Conservation (phyloP, 2,888 invertebrate genomes). For the Mythimna ferrago region DNA sequence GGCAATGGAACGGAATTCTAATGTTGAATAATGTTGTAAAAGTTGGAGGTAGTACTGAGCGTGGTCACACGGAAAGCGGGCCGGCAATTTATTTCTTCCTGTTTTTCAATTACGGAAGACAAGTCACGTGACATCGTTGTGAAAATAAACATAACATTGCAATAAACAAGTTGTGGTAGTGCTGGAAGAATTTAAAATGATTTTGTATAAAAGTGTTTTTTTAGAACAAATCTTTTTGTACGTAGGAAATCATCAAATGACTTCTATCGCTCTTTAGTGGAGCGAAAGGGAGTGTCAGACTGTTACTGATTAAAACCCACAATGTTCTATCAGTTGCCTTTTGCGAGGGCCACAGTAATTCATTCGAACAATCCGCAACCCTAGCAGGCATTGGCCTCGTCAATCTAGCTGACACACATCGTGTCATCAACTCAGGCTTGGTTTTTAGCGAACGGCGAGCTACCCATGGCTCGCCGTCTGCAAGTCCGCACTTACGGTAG, state of each 20-base stretch:
- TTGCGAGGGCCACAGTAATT: background rate
- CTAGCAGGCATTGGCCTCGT: background rate
- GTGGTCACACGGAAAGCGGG: slow-evolving; percentile 8
- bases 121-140: background rate
- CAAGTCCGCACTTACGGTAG: too few relatives aligned
- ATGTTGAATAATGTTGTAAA: slow-evolving; percentile 23
- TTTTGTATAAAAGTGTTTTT: background rate
- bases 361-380: background rate
- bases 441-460: background rate
- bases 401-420: background rate
- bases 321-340: background rate
- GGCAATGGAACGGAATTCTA: slow-evolving; percentile 19
- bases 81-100: slow-evolving; percentile 10
- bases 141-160: background rate
- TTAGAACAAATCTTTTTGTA: background rate
- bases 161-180: background rate
- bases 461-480: background rate
- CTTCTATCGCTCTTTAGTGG: background rate
- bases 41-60: background rate
- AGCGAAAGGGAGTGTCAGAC: background rate
- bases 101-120: slow-evolving; percentile 27
- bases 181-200: background rate
- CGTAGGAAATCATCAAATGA: background rate
- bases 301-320: background rate
- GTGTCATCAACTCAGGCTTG: background rate